phyloP scores from a whole-genome alignment of 1,140 invertebrate species.

The Drosophila nasuta region DNA sequence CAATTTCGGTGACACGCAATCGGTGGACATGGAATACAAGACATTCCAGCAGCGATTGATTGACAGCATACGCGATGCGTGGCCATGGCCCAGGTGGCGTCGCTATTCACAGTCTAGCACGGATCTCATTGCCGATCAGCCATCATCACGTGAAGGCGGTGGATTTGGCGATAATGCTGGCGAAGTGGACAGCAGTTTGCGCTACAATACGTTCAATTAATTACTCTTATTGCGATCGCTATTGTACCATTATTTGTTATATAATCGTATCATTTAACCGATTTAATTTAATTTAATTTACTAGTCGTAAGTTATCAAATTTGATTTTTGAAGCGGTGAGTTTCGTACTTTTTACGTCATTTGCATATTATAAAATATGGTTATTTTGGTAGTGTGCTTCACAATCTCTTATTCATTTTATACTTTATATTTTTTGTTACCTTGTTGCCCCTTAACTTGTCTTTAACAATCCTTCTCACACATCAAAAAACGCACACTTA shows the following conservation, averaged over 20 bases:
- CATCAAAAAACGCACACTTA: constrained; percentile 50
- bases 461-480: constrained; percentile 34
- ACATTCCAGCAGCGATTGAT: constrained; percentile 92
- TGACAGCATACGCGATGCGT: constrained; percentile 88
- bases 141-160: constrained; percentile 24
- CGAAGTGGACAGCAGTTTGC: constrained; percentile 79
- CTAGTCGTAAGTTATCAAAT: constrained; percentile 41
- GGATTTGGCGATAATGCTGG: constrained; percentile 61
- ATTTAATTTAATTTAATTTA: constrained; percentile 62
- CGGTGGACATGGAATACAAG: constrained; percentile 92
- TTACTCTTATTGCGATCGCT: not conserved
- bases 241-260: constrained; percentile 56
- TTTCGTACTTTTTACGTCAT: constrained; percentile 55
- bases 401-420: not conserved
- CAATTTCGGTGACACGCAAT: constrained; percentile 91
- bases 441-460: constrained; percentile 4
- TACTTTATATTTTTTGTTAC: constrained; percentile 6
- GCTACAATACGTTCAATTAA: constrained; percentile 79
- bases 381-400: constrained; percentile 29
- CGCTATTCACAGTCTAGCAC: constrained; percentile 71
- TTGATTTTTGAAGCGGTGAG: constrained; percentile 55
- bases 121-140: constrained; percentile 74
- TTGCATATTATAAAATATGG: constrained; percentile 46
- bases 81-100: constrained; percentile 63
- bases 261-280: constrained; percentile 62